These are phyloP conservation scores for Nyctereutes procyonoides DNA, from an alignment of 2,113 vertebrate genomes.

Conservation along the genomic window DNA sequence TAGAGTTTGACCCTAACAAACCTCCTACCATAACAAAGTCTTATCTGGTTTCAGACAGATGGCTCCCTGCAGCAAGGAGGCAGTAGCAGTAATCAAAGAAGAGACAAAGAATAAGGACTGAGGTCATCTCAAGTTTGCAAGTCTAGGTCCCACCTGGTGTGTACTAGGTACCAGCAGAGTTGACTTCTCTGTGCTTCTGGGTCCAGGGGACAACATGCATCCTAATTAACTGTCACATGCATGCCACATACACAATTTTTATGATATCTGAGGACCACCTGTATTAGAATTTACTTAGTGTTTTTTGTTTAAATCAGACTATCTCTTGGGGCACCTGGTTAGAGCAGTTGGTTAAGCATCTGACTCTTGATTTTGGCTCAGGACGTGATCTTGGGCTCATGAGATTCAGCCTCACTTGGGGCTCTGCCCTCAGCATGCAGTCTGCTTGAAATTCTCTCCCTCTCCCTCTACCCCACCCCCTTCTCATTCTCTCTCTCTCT, in stretches of 20 bases:
- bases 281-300: not conserved
- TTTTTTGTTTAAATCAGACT: not conserved
- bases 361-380: not conserved
- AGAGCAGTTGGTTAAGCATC: not conserved
- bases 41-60: not conserved
- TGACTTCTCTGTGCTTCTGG: not conserved
- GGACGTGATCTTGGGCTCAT: not conserved
- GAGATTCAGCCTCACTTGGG: not conserved
- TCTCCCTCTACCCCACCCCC: not conserved
- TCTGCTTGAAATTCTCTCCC: not conserved
- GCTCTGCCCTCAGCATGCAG: not conserved
- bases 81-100: not conserved
- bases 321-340: not conserved
- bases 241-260: not conserved
- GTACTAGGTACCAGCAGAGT: not conserved
- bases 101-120: not conserved
- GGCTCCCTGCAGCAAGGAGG: not conserved
- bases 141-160: too few species aligned
- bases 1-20: not conserved
- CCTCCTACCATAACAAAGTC: not conserved
- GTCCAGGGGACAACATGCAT: not conserved
- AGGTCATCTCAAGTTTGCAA: not conserved
- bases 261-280: not conserved
- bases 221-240: not conserved
- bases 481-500: not conserved